Base-by-base conservation (phyloP, 1,140 invertebrate species). In the Riptortus pedestris region DNA sequence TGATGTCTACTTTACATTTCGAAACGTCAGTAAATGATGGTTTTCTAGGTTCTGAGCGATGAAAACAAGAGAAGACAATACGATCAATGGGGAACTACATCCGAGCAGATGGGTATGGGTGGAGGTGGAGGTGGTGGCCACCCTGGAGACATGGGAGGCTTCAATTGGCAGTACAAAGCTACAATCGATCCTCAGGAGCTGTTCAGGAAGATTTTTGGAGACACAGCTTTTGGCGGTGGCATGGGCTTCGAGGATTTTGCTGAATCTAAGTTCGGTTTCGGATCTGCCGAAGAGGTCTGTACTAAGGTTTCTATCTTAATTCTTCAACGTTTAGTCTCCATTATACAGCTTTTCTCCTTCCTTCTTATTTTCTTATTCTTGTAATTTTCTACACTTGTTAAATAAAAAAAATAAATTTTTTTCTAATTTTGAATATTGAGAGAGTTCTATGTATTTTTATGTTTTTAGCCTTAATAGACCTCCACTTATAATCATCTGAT, bases 171-270 rank as follows among this genome's bases (percentile, higher is more conserved):
- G 66, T 96, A 90, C 70, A 85, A 88, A 67, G 90, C 92, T 0
- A 85, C 83, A 0, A 85, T 97, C 63, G 91, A 98, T 76, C 93
- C 96, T 4, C 94, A 99, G 73, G 95, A 98, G 75, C 74, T 98
- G 4, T 99, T 99, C 75, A 79, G 88, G 57, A 91, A 90, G 74
- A 93, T 93, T 69, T 93, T 91, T 73, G 88, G 88, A 11, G 84
- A 90, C 68, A 83, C 80, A 62, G 85, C 82, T 16, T 88, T 90
- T 69, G 80, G 80, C 66, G 74, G 73, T 4, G 77, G 77, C 55
- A 12, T 22, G 0, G 65, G 69, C 26, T 80, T 80, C 71, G 88
- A 84, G 69, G 91, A 95, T 72, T 95, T 87, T 81, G 84, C 87
- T 24, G 91, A 94, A 64, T 87, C 85, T 28, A 80, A 80, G 65